Evolutionary conservation across 2,888 invertebrate genomes (phyloP).

Genomic region (Allacma fusca): DNA sequence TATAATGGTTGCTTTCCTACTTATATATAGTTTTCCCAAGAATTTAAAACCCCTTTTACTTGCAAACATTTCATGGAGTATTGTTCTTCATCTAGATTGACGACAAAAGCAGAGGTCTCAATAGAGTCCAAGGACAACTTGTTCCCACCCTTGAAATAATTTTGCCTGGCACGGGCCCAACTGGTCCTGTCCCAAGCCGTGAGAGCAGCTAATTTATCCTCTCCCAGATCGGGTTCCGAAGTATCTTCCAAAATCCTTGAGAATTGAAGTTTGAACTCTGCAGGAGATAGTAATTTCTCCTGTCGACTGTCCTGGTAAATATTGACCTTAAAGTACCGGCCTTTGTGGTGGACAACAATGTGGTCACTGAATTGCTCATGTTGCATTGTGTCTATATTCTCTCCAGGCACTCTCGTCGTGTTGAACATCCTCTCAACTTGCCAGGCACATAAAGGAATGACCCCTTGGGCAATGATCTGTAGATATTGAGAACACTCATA

Average conservation of each 20-base stretch:
- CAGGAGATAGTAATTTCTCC: constrained; percentile 77
- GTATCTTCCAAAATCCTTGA: constrained; percentile 83
- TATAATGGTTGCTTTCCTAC: too few species aligned
- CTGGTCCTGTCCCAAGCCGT: constrained; percentile 90
- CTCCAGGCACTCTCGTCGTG: constrained; percentile 92
- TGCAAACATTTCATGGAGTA: constrained; percentile 76
- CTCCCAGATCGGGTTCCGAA: constrained; percentile 75
- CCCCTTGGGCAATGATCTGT: constrained; percentile 81
- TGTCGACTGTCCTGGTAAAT: constrained; percentile 67
- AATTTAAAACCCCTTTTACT: neutral
- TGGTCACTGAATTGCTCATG: constrained; percentile 88
- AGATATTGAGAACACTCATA: too few species aligned
- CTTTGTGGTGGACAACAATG: constrained; percentile 91
- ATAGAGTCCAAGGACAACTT: constrained; percentile 86
- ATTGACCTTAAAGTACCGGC: constrained; percentile 91
- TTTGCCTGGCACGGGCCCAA: constrained; percentile 87
- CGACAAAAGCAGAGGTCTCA: constrained; percentile 93
- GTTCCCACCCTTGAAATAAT: constrained; percentile 89
- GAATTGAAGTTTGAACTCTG: constrained; percentile 91
- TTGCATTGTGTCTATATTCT: constrained; percentile 88
- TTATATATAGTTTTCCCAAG: too few species aligned
- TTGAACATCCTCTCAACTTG: constrained; percentile 98
- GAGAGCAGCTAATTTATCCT: constrained; percentile 86
- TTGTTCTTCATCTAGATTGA: constrained; percentile 88
- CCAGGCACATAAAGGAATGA: constrained; percentile 96